Percentiles rank a stretch among this genome's conserved stretches.
These are phyloP conservation scores for Rhea americana DNA, from an alignment of 2,113 vertebrate genomes.

Conservation along the genomic window DNA sequence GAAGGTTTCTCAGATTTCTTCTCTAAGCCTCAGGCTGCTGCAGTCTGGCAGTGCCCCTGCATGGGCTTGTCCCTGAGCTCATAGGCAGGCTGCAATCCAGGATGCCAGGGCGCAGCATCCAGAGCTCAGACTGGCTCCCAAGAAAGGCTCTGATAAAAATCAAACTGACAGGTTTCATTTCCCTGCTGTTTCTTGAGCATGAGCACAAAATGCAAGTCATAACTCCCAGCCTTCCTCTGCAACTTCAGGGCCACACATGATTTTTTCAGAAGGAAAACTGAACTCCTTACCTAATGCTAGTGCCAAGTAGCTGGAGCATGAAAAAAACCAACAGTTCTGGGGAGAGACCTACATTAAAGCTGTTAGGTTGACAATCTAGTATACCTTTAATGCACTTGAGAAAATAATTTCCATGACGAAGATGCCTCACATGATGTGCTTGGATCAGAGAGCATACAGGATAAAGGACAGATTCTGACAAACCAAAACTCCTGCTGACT, in stretches of 20 bases:
- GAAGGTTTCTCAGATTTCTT: background rate
- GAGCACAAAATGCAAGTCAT: background rate
- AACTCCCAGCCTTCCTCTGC: background rate
- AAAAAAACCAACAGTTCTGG: background rate
- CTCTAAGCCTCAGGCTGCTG: background rate
- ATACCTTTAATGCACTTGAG: background rate
- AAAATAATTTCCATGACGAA: background rate
- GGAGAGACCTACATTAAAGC: background rate
- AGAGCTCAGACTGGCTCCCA: background rate
- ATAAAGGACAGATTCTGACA: background rate
- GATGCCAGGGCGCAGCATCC: background rate
- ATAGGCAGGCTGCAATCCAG: background rate
- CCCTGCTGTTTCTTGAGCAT: background rate
- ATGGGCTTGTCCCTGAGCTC: background rate
- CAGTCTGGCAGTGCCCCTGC: background rate
- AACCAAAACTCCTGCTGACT: fast-evolving
- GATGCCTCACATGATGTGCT: background rate
- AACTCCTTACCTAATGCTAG: background rate
- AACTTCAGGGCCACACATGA: background rate
- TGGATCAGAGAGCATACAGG: background rate
- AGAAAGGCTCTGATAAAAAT: background rate
- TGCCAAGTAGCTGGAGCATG: background rate
- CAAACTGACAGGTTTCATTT: background rate
- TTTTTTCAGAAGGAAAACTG: background rate
- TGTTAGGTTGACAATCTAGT: background rate